Conservation (phyloP, 2,113 vertebrate genomes). For the Prochilodus magdalenae region DNA sequence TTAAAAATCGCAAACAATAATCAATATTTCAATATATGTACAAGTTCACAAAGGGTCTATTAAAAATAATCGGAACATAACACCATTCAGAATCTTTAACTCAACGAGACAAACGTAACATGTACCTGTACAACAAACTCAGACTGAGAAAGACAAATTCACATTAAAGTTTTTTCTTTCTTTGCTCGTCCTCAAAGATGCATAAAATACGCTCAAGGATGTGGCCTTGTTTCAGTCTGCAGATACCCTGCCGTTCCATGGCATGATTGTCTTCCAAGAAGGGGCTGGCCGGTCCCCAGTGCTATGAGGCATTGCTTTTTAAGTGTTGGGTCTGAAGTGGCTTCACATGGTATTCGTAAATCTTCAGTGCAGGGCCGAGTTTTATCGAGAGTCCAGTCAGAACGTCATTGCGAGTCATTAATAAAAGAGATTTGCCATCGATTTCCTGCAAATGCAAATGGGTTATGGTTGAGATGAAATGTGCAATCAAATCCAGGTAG, state of each 20-base stretch:
- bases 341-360: conserved; percentile 98
- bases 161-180: conserved; percentile 29
- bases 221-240: conserved; percentile 61
- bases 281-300: not conserved
- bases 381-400: conserved; percentile 98
- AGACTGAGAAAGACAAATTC: conserved; percentile 42
- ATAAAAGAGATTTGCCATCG: conserved; percentile 95
- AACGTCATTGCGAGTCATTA: conserved; percentile 98
- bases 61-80: not conserved
- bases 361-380: conserved; percentile 97
- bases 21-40: conserved; percentile 39
- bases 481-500: not conserved
- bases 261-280: conserved; percentile 74
- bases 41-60: conserved; percentile 31
- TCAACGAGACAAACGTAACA: conserved; percentile 16
- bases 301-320: conserved; percentile 90
- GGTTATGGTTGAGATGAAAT: not conserved
- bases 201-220: conserved; percentile 63
- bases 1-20: conserved; percentile 27
- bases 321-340: conserved; percentile 96
- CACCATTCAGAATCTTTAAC: conserved; percentile 19
- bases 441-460: conserved; percentile 86
- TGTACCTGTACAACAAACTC: conserved; percentile 38
- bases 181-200: conserved; percentile 31
- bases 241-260: conserved; percentile 68